Base-by-base conservation (phyloP, 2,888 invertebrate genomes). In the Physocephala rufipes region DNA sequence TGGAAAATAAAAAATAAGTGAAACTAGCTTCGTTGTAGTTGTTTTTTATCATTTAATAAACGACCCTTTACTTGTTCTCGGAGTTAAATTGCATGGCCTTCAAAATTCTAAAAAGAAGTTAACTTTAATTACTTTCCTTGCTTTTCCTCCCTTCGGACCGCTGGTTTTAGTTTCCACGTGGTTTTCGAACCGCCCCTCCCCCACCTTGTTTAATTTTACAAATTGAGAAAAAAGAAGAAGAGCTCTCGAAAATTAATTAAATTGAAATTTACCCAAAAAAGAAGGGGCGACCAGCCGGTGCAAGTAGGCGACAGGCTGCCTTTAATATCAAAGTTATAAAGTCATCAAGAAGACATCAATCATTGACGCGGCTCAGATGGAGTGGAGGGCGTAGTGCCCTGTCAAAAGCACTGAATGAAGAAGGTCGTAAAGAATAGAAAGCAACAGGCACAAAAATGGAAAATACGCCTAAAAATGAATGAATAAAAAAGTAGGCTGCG, bases 281-380 rank as follows among this genome's bases (percentile, higher is more conserved):
- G 9, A 49, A n/a, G 43, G 13, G 58, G 16, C 49, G 9, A 21
- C 45, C 12, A 43, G 63, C 45, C 24, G 47, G 21, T 2, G n/a
- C 21, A n/a, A 43, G 36, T 36, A 36, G 36, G 36, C 19, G 53
- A 12, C 55, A 24, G 47, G 26, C 36, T 24, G 9, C 30, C 51
- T 68, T 62, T 9, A 58, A 51, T 62, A 68, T 68, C 62, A 55
- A 80, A 81, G 79, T 80, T 80, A 82, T 82, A 76, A 79, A 82
- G 81, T 81, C 82, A 81, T 82, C 81, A 81, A 82, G 79, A 77
- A 78, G 64, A 80, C 82, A 82, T 82, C 81, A 82, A 82, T 82
- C 82, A 78, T 76, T 75, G 75, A 63, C 66, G n/a, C n/a, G 70
- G 51, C 30, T 36, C n/a, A 45, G 58, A 49, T 15, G 49, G 12